Evolutionary conservation across 2,888 invertebrate genomes (phyloP), one percentile per base, ranked within the genome.

Genomic region (Fissipunctia ypsillon): DNA sequence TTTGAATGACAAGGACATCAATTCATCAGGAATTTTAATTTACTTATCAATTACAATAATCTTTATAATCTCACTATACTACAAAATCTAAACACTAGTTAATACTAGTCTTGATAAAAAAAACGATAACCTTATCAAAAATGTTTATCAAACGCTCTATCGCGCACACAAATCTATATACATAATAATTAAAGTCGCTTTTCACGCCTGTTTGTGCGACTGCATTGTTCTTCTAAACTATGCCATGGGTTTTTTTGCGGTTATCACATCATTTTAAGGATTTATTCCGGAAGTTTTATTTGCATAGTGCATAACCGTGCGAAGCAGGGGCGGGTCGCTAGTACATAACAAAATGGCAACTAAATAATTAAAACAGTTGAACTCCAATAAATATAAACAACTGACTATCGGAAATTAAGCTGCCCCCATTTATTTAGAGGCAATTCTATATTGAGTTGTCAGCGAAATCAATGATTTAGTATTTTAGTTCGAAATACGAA

Each of bases 401-500:
- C 3, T 41, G 43, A 69, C 60, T 56, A 67, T 74, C 69, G 54
- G 31, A 74, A 84, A 78, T 78, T 61, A 80, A 75, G 6, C 64
- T 66, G 45, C 12, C 19, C 3, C 45, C 66, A 76, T 73, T 76
- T 81, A 84, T 81, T 70, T 35, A 54, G 31, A 65, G 28, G n/a
- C 38, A 59, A 66, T 57, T 64, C 60, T 38, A 56, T 52, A 69
- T 70, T 65, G 54, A 61, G 48, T 78, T 50, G 68, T 61, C 56
- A 70, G 59, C 54, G 59, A 73, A 72, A 25, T 43, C 52, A 50
- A 75, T 69, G 52, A 77, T 84, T 83, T 61, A 73, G 52, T 69
- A 48, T 75, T 84, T 83, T 61, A 73, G 52, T 80, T 59, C 31
- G 60, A 69, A 73, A 56, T 81, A 38, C 52, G 50, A 73, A 84